Evolutionary conservation across 2,113 vertebrate genomes (phyloP), one percentile per base, ranked within the genome.

Genomic region (Azemiops feae): DNA sequence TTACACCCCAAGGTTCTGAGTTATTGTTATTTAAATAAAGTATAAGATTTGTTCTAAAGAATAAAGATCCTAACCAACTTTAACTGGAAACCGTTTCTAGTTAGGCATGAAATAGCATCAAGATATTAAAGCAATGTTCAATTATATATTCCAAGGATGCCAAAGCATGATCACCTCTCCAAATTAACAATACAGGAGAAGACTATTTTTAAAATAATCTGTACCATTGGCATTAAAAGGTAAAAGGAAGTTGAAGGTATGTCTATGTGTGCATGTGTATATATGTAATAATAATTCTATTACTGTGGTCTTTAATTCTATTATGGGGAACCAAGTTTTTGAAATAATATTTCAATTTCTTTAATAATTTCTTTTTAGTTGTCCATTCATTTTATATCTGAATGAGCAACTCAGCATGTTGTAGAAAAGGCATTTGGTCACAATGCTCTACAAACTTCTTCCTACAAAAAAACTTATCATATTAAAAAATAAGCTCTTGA

Each of bases 401-500:
- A 94, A 55, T 54, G 94, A 64, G 50, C 57, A 92, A n/a, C 52
- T 92, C 93, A 92, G 57, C 55, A 91, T 0, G 1, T 93, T 92
- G 57, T 90, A 92, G 88, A 95, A 90, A 7, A 85, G 87, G 81
- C 6, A 60, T 55, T 25, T 22, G 87, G 20, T 89, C 25, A 86
- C 74, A 87, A 34, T 85, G n/a, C 25, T 14, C 43, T 34, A 93
- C 60, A 55, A 53, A 88, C 22, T 74, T 5, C 85, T 27, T 34
- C 69, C 52, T 25, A 88, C 50, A 52, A 57, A 50, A 1, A 52
- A 89, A 54, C 7, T 86, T 43, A 88, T 3, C n/a, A 54, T 50
- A 45, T 2, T 1, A 0, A 0, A 52, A 58, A 90, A 74, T 74
- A 58, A 25, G 30, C 0, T 0, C 47, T 50, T 86, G 16, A 45